A percentile compares a stretch with the other conserved stretches of the same genome.
These are phyloP conservation scores for Blennius ocellaris DNA, from an alignment of 2,113 vertebrate species.

Conservation along the genomic window DNA sequence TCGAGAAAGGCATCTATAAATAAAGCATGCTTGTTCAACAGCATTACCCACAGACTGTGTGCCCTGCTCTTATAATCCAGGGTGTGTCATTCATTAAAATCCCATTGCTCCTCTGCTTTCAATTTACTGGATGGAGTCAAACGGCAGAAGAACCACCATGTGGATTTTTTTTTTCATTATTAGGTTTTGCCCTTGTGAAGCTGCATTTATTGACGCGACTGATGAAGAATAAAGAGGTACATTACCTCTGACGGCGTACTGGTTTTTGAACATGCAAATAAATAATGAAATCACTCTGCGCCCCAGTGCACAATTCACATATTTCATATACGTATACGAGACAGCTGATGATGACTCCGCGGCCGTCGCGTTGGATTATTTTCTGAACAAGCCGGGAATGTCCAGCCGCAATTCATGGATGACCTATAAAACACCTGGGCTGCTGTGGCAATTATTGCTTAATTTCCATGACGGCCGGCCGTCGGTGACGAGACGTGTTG, in stretches of 20 bases:
- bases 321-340: conserved; percentile 7
- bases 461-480: neutral
- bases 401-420: neutral
- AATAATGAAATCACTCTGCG: neutral
- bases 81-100: conserved; percentile 32
- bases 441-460: neutral
- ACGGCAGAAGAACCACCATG: neutral
- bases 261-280: neutral
- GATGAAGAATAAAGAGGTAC: neutral
- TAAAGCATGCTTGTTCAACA: conserved; percentile 11
- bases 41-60: conserved; percentile 6
- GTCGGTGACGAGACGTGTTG: neutral
- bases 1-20: conserved; percentile 18
- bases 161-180: neutral
- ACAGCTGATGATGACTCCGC: neutral
- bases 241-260: conserved; percentile 2
- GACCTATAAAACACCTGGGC: neutral
- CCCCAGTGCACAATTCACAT: neutral
- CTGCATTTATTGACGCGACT: conserved; percentile 6
- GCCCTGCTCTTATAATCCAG: conserved; percentile 15
- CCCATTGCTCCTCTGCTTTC: conserved; percentile 12
- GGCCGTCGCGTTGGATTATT: too few species aligned
- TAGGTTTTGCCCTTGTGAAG: neutral
- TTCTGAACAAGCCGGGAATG: too few species aligned
- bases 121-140: conserved; percentile 9